phyloP scores from a whole-genome alignment of 2,797 vertebrate genomes.

The Melanogrammus aeglefinus region DNA sequence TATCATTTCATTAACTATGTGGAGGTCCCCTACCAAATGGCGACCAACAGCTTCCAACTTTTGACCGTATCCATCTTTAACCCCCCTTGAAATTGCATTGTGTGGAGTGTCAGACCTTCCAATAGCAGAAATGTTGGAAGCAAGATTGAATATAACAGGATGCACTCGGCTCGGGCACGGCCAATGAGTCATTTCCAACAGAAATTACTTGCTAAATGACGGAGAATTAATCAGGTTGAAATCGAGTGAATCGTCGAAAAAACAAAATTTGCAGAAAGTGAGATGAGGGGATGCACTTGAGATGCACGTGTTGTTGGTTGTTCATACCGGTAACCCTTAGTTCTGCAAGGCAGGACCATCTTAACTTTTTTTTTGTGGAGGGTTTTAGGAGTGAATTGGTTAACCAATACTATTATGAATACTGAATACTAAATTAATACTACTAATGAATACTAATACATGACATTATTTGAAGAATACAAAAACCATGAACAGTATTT shows the following conservation, averaged over 20 bases:
- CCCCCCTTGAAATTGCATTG: constrained; percentile 58
- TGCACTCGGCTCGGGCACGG: background rate
- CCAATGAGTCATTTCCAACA: background rate
- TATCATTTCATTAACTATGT: constrained; percentile 36
- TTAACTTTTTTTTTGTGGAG: background rate
- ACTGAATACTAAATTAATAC: background rate
- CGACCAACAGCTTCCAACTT: constrained; percentile 56
- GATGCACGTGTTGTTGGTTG: constrained; percentile 63
- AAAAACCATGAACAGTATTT: background rate
- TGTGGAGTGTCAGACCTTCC: background rate
- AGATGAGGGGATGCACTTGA: constrained; percentile 47
- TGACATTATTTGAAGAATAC: background rate
- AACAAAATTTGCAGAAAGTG: background rate
- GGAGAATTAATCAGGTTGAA: constrained; percentile 51
- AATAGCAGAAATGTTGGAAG: background rate
- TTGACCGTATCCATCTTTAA: constrained; percentile 54
- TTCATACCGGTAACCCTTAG: constrained; percentile 21
- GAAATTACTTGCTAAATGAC: constrained; percentile 42
- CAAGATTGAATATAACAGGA: background rate
- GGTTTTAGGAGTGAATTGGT: background rate
- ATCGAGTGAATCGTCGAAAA: background rate
- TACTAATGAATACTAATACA: background rate
- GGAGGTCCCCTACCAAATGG: background rate
- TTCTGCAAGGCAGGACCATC: constrained; percentile 27
- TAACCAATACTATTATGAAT: background rate